Evolutionary conservation across 2,113 vertebrate genomes (phyloP).

Genomic region (Sminthopsis crassicaudata): DNA sequence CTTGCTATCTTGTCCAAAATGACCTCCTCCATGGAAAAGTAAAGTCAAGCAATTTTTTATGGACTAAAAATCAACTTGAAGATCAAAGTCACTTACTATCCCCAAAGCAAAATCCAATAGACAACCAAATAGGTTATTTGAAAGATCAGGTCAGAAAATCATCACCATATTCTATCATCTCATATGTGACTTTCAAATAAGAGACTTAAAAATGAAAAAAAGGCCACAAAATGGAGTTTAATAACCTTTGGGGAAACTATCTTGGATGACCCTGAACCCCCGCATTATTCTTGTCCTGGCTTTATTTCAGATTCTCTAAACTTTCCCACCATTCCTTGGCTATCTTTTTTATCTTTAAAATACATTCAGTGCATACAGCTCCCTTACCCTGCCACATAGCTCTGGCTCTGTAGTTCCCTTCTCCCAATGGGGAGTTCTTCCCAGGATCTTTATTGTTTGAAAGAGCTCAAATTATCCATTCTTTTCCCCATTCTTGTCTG

Average conservation of each 20-base stretch:
- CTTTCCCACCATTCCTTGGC: neutral
- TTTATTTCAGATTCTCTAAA: neutral
- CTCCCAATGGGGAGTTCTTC: neutral
- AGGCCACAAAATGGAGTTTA: neutral
- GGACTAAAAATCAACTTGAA: neutral
- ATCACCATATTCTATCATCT: neutral
- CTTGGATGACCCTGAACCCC: neutral
- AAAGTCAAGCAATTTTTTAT: neutral
- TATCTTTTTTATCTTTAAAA: neutral
- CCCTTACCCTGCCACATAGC: neutral
- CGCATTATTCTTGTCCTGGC: neutral
- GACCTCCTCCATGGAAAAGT: neutral
- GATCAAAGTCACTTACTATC: neutral
- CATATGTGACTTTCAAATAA: neutral
- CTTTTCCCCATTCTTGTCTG: neutral
- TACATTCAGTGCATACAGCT: neutral
- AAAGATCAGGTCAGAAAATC: neutral
- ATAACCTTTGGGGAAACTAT: neutral
- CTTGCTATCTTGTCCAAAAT: neutral
- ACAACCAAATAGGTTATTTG: neutral
- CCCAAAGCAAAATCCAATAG: neutral
- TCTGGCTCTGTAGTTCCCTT: neutral
- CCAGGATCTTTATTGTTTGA: neutral
- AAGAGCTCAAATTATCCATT: neutral
- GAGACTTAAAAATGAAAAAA: neutral